Conservation (phyloP, 1,140 invertebrate species). For the Nylanderia fulva region DNA sequence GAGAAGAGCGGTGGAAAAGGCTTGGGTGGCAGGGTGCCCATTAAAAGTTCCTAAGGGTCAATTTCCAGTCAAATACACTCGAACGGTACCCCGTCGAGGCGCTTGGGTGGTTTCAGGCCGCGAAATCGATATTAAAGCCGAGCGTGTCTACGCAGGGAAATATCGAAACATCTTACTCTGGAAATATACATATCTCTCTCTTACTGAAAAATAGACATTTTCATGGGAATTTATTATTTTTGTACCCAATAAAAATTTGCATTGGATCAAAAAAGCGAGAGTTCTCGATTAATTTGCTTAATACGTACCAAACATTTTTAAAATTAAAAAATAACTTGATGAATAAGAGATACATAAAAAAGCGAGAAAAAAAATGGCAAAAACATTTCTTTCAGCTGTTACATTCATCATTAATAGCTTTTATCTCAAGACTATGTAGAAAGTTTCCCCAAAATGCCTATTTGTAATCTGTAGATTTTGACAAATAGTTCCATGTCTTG, state of each 20-base stretch:
- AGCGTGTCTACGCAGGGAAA: constrained; percentile 41
- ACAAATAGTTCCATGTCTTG: too few species aligned
- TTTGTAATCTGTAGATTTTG: too few species aligned
- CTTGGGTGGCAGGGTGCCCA: constrained; percentile 60
- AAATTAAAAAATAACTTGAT: background rate
- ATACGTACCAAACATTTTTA: background rate
- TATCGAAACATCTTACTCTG: constrained; percentile 37
- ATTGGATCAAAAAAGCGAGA: background rate
- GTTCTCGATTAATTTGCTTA: background rate
- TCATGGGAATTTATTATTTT: background rate
- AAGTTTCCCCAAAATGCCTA: too few species aligned
- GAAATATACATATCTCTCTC: background rate
- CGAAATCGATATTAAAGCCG: constrained; percentile 78
- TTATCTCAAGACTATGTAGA: too few species aligned
- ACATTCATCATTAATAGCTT: background rate
- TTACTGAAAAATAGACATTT: constrained; percentile 14
- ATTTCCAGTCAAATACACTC: constrained; percentile 81
- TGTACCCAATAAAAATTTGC: background rate
- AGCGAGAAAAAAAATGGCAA: too few species aligned
- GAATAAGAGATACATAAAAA: too few species aligned
- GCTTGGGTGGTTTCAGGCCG: constrained; percentile 64
- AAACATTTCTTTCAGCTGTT: too few species aligned
- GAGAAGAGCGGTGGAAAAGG: constrained; percentile 31
- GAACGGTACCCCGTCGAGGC: constrained; percentile 71
- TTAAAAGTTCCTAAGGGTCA: constrained; percentile 80